Conservation (phyloP, 1,140 invertebrate genomes). For the Brachionus sp. region DNA sequence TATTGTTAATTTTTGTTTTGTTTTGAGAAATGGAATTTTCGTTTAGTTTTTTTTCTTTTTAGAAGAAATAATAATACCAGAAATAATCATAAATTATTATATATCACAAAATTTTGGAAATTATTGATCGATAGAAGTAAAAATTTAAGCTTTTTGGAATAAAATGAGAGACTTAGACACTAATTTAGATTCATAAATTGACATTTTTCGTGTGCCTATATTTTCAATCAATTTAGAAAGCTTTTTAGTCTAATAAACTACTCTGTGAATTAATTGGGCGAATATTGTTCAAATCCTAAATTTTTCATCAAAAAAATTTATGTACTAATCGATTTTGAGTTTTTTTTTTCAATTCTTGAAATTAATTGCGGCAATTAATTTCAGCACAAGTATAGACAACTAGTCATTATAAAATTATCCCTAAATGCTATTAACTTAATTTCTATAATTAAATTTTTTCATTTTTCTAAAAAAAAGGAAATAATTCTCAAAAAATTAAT, state of each 20-base stretch:
- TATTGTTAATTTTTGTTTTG: slow-evolving; percentile 4
- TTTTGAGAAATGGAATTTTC: slow-evolving; percentile 24
- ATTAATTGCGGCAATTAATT: slow-evolving; percentile 3
- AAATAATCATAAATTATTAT: slow-evolving; percentile 27
- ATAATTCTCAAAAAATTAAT: not conserved
- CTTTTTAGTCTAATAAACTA: slow-evolving; percentile 13
- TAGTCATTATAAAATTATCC: not conserved
- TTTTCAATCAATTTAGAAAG: not conserved
- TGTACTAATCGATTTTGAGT: not conserved
- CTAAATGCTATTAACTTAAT: not conserved
- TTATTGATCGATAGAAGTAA: slow-evolving; percentile 22
- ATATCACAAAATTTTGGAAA: slow-evolving; percentile 1
- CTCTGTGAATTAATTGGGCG: not conserved
- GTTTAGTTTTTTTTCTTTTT: not conserved
- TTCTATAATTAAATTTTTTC: not conserved
- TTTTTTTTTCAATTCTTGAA: not conserved
- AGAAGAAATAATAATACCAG: not conserved
- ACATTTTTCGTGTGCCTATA: slow-evolving; percentile 6
- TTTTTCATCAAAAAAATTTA: not conserved
- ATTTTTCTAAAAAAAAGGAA: not conserved
- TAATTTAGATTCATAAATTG: slow-evolving; percentile 26
- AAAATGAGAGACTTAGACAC: not conserved
- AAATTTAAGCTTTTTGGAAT: slow-evolving; percentile 1
- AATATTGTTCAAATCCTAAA: not conserved
- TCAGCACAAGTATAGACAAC: not conserved